Percentiles rank a stretch among this genome's conserved stretches.
These are phyloP conservation scores for Parotocinclus haroldoi DNA, from an alignment of 2,797 vertebrate species.

Conservation along the genomic window DNA sequence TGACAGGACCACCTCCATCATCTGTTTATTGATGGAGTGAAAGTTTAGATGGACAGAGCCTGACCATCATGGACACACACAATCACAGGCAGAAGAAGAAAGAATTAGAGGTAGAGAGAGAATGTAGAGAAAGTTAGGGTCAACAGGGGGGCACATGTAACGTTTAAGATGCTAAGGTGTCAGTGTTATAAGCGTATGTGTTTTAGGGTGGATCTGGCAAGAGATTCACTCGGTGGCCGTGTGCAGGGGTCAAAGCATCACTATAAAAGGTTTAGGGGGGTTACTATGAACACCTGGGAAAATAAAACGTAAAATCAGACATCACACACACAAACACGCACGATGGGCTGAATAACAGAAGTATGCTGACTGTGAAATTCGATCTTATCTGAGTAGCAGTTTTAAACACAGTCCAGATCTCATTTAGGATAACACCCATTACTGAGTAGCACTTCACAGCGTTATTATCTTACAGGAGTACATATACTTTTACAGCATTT, in stretches of 20 bases:
- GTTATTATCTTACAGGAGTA: too few species aligned
- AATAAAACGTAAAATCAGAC: conserved; percentile 12
- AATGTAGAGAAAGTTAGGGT: conserved; percentile 17
- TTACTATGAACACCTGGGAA: conserved; percentile 30
- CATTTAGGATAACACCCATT: too few species aligned
- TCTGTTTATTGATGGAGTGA: conserved; percentile 26
- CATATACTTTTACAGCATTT: too few species aligned
- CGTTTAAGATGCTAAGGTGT: conserved; percentile 27
- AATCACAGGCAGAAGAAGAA: background rate
- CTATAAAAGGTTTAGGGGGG: conserved; percentile 18
- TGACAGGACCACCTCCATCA: conserved; percentile 18
- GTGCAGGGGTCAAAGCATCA: conserved; percentile 10
- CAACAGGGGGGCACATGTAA: conserved; percentile 17
- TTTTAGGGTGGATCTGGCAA: conserved; percentile 7
- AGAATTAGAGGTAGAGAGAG: background rate
- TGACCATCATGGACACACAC: conserved; percentile 11
- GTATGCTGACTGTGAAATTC: background rate
- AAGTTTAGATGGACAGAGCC: conserved; percentile 5
- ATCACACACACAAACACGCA: background rate
- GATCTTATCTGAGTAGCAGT: too few species aligned
- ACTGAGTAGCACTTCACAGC: too few species aligned
- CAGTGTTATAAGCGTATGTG: conserved; percentile 13
- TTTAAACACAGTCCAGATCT: too few species aligned
- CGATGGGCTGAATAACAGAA: background rate
- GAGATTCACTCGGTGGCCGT: conserved; percentile 26